phyloP scores from a whole-genome alignment of 2,797 vertebrate genomes.

The Falco novaeseelandiae region DNA sequence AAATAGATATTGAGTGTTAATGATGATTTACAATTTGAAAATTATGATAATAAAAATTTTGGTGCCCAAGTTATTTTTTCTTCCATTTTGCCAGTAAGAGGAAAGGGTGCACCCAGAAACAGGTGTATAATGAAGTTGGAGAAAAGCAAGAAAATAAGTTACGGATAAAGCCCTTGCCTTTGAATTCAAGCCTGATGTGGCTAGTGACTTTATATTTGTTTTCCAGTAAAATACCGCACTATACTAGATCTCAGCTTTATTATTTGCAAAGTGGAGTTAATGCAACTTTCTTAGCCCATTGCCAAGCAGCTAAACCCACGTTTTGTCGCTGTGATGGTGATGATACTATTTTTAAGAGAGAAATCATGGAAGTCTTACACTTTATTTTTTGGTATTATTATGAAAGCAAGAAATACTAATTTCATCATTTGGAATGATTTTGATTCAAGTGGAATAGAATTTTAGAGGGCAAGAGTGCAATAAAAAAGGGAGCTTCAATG shows the following conservation, averaged over 20 bases:
- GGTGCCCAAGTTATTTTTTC: too few relatives aligned
- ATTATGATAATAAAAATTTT: too few relatives aligned
- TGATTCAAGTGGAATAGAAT: neutral
- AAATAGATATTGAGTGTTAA: neutral
- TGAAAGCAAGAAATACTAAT: neutral
- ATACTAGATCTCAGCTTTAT: neutral
- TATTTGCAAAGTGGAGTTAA: neutral
- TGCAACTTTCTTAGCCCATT: neutral
- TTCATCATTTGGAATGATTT: neutral
- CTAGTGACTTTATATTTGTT: neutral
- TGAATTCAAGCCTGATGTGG: neutral
- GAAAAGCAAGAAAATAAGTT: neutral
- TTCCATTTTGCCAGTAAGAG: too few relatives aligned
- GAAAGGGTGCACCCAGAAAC: too few relatives aligned
- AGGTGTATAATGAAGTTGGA: neutral
- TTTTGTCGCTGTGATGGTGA: neutral
- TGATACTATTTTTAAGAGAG: neutral
- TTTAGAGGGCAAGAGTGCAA: neutral
- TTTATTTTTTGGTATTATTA: neutral
- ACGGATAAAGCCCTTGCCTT: neutral
- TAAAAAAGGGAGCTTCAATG: neutral
- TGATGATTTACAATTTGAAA: neutral
- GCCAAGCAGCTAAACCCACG: neutral
- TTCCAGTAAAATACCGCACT: neutral
- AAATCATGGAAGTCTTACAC: neutral